Base-by-base conservation (phyloP, 2,888 invertebrate species). In the Coleophora deauratella region DNA sequence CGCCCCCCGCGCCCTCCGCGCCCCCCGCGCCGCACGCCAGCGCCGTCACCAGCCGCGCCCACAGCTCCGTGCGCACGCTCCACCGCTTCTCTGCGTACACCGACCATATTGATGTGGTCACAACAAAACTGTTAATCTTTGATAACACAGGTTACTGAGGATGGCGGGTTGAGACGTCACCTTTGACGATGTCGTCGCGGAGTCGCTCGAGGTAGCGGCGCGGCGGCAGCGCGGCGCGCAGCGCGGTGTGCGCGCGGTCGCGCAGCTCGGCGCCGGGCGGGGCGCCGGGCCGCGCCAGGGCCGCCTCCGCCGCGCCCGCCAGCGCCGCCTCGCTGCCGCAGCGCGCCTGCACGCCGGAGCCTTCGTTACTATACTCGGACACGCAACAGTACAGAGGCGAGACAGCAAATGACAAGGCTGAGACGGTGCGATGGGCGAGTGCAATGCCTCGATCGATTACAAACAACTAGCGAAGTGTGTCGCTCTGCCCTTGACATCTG, bases 41-140 rank as follows among this genome's bases (percentile, higher is more conserved):
- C 37, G 46, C 55, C 38, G 35, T 33, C 54, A 73, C 41, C 54
- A 67, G 55, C 38, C 60, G 63, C 59, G 56, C 52, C 71, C 72
- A 73, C 50, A 64, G 51, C 54, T 56, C 62, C 42, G 54, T 45
- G 30, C 59, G 57, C 42, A 48, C 45, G 14, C 28, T 9, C 44
- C 42, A 35, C 2, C 30, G 35, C 27, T 44, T 44, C 45, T 55
- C 62, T 52, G 49, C 33, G 13, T n/a, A 10, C 14, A 9, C 13
- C 14, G 21, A 21, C 21, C 6, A 6, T 21, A 21, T 21, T 3
- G 21, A 21, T 21, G n/a, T n/a, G n/a, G n/a, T n/a, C n/a, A n/a
- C n/a, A n/a, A n/a, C n/a, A n/a, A n/a, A n/a, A n/a, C n/a, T 21
- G 3, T 21, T 21, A 21, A 6, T 4, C 21, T 21, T 3, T 21